These are phyloP conservation scores for Tenebrio molitor DNA, from an alignment of 1,140 invertebrate genomes.

Conservation along the genomic window DNA sequence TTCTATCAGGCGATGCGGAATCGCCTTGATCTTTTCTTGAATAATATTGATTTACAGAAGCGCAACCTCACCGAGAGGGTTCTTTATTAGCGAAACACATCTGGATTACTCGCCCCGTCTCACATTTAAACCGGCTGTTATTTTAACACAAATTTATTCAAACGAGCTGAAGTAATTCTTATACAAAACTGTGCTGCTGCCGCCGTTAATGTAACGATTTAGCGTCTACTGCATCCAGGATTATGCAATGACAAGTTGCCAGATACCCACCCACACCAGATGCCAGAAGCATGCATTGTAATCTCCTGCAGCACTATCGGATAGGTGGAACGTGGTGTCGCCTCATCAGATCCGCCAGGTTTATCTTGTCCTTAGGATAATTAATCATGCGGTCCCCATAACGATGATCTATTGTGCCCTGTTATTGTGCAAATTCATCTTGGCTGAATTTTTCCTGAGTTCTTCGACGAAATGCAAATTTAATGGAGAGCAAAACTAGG, in stretches of 20 bases:
- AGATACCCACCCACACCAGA: not conserved
- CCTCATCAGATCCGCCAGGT: conserved; percentile 9
- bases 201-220: too few relatives aligned
- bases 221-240: conserved; percentile 15
- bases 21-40: conserved; percentile 36
- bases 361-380: conserved; percentile 9
- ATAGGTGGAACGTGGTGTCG: conserved; percentile 23
- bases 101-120: not conserved
- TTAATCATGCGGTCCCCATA: not conserved
- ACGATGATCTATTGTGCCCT: conserved; percentile 3
- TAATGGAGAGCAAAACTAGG: too few relatives aligned
- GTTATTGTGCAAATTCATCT: too few relatives aligned
- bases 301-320: conserved; percentile 7
- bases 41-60: conserved; percentile 22
- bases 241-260: not conserved
- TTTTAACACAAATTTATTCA: not conserved
- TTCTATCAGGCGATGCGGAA: conserved; percentile 8
- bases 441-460: too few relatives aligned
- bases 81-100: conserved; percentile 1
- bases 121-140: conserved; percentile 1
- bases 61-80: conserved; percentile 3
- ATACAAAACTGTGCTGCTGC: not conserved
- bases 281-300: conserved; percentile 3
- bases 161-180: too few relatives aligned
- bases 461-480: too few relatives aligned